phyloP scores from a whole-genome alignment of 37 sponge, comb jelly and placozoan species.

The Halisarca cf. caerulea region DNA sequence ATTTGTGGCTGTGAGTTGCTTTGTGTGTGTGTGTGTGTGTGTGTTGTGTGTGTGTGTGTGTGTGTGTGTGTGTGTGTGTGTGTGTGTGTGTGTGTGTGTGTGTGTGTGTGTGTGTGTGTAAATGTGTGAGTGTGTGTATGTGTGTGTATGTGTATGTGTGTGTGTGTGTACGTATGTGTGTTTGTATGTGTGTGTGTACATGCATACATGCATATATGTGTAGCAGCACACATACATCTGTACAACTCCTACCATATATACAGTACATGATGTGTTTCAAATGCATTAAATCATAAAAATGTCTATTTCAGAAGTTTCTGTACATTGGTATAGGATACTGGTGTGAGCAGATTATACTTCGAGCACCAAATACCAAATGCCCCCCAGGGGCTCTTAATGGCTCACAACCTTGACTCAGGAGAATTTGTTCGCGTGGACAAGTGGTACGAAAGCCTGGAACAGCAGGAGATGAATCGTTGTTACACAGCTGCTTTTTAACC shows the following conservation, averaged over 20 bases:
- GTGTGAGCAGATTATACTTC: conserved; percentile 42
- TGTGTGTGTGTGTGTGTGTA: not conserved
- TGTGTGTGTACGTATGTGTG: too few species aligned
- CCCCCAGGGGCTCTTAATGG: conserved; percentile 70
- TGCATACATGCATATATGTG: too few species aligned
- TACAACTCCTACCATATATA: not conserved
- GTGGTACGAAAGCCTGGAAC: not conserved
- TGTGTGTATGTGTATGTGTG: not conserved
- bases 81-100: not conserved
- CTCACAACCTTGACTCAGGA: conserved; percentile 84
- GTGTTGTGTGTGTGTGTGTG: not conserved
- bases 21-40: not conserved
- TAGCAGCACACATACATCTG: too few species aligned
- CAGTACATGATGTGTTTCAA: too few species aligned
- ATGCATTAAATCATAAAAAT: not conserved
- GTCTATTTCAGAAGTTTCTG: not conserved
- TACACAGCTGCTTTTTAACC: not conserved
- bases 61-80: not conserved
- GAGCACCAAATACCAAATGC: conserved; percentile 68
- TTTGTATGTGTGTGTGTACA: too few species aligned
- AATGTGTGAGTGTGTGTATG: not conserved
- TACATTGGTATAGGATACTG: conserved; percentile 56
- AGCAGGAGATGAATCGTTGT: too few species aligned
- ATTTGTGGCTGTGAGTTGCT: conserved; percentile 56
- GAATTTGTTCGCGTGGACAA: conserved; percentile 67